Percentiles rank a stretch among this genome's conserved stretches.
These are phyloP conservation scores for Malaclemys terrapin DNA, from an alignment of 2,113 vertebrate genomes.

Conservation along the genomic window DNA sequence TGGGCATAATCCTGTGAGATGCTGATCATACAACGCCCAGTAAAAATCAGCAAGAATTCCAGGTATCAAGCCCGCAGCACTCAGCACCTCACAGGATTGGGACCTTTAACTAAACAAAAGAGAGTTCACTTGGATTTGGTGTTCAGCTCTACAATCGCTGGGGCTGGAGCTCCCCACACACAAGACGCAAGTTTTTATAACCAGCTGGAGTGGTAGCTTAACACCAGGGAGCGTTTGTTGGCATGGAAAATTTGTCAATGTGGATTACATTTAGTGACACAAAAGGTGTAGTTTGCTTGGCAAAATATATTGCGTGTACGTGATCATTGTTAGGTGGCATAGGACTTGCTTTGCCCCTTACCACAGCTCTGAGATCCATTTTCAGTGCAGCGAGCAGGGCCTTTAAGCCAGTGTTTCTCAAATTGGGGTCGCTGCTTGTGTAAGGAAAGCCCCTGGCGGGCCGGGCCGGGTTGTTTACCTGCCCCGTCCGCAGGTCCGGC, in stretches of 20 bases:
- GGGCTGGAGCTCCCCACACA: background rate
- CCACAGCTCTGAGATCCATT: rapidly evolving
- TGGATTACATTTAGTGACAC: background rate
- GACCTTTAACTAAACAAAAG: background rate
- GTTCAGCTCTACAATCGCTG: background rate
- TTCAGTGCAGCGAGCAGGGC: background rate
- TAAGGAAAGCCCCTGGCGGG: too few species aligned
- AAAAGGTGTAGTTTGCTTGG: rapidly evolving
- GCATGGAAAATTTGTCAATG: background rate
- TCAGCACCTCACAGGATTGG: background rate
- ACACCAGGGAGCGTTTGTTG: background rate
- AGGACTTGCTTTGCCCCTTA: background rate
- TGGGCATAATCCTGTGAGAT: background rate
- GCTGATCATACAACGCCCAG: background rate
- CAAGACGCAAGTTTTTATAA: background rate
- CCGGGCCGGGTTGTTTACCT: too few species aligned
- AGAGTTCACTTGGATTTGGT: background rate
- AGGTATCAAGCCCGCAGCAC: background rate
- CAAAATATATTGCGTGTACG: background rate
- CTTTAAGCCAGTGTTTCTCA: background rate
- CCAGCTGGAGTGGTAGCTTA: background rate
- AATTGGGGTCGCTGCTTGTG: too few species aligned
- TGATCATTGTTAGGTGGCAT: background rate
- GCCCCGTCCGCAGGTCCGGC: too few species aligned
- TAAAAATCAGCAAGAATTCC: background rate